Base-by-base conservation (phyloP, 1,140 invertebrate genomes). In the Drosophila asahinai region DNA sequence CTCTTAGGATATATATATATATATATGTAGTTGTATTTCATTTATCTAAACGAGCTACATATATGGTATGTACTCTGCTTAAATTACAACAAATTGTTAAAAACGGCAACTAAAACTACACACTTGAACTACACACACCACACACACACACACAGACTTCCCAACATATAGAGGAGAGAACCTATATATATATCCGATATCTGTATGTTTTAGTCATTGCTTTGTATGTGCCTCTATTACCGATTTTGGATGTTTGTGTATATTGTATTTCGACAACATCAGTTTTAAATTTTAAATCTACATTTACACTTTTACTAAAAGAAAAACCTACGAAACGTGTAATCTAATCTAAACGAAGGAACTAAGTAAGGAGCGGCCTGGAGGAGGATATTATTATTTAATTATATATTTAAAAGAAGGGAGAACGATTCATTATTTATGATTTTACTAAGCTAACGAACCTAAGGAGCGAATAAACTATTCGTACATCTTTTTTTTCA, bases 201-300 rank as follows among this genome's bases (percentile, higher is more conserved):
- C 70, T 86, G 79, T 55, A 55, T 86, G 75, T 81, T 86, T 86
- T 86, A 86, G 83, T 86, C 83, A 86, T 86, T 86, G 83, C 83
- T 86, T 86, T 86, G 72, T 86, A 86, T 86, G 83, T 86, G 83
- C 83, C 52, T 55, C 83, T 86, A 86, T 86, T 86, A 86, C 61
- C 82, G 57, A 86, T 86, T 86, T 86, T 86, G 62, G 83, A 86
- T 86, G 82, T 55, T 55, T 86, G 68, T 86, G 76, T 86, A 67
- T 72, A 63, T 71, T 68, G 65, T 74, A 74, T 71, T 82, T 81
- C 52, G 17, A 54, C 49, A 78, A 61, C 81, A 86, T 84, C 81
- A 81, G 72, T 83, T 83, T 80, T 80, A 66, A 66, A 60, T 45
- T 47, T 38, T 47, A 66, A 83, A 84, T 74, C 54, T 75, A 77